Base-by-base conservation (phyloP, 2,888 invertebrate species). In the Folsomia candida region DNA sequence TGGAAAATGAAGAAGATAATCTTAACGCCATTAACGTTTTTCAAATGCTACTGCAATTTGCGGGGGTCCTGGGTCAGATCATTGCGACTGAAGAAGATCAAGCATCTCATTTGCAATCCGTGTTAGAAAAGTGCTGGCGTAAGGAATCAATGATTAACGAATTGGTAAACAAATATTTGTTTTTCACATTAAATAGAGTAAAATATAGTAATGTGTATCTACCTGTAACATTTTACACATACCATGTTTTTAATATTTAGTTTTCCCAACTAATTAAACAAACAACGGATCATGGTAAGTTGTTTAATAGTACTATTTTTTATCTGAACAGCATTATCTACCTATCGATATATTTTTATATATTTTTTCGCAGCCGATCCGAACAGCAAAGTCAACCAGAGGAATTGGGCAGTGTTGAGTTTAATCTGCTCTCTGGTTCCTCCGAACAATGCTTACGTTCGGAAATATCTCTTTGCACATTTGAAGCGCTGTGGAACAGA, bases 161-260 rank as follows among this genome's bases (percentile, higher is more conserved):
- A 65, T 86, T 96, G 69, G n/a, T n/a, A n/a, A n/a, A n/a, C n/a
- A n/a, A n/a, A n/a, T n/a, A n/a, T 96, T 94, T 83, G 87, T 96
- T 78, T 95, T 96, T 82, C 87, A 97, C 57, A 91, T 96, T 71
- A 97, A 96, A 83, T 93, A 93, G 84, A 96, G 96, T 0, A 96
- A 95, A n/a, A n/a, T n/a, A n/a, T n/a, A n/a, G n/a, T 0, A 93
- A 93, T 81, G 25, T 26, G 25, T 22, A 58, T 58, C 9, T 58
- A 58, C 6, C 22, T 58, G 6, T 11, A 11, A 58, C 24, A 11
- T 11, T 22, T 58, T 24, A 6, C 24, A n/a, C n/a, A n/a, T n/a
- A n/a, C n/a, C n/a, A n/a, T n/a, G n/a, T n/a, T n/a, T n/a, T n/a
- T n/a, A n/a, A n/a, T n/a, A n/a, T n/a, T n/a, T n/a, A n/a, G n/a